These are phyloP conservation scores for Marmota flaviventris DNA, from an alignment of 2,113 vertebrate genomes.

Conservation along the genomic window DNA sequence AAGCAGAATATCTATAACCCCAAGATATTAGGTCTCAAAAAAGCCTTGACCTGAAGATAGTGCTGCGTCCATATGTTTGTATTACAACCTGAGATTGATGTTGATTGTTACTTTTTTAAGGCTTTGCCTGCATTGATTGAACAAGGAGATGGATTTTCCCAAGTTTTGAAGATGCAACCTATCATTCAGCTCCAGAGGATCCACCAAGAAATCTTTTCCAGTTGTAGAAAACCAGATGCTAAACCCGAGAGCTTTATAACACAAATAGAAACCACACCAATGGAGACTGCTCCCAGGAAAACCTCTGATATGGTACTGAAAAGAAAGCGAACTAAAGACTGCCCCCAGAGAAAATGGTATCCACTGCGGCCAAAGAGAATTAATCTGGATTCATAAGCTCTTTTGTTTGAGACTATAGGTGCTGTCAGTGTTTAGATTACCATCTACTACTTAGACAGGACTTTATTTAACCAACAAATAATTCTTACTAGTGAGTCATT, in stretches of 20 bases:
- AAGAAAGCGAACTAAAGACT: slow-evolving; percentile 73
- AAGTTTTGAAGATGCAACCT: slow-evolving; percentile 89
- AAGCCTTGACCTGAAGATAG: neutral
- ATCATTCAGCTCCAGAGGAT: slow-evolving; percentile 87
- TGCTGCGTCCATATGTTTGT: neutral
- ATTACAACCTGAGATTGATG: slow-evolving; percentile 38
- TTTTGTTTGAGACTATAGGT: neutral
- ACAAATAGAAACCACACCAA: slow-evolving; percentile 84
- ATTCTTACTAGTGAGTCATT: slow-evolving; percentile 41
- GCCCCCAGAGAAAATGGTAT: slow-evolving; percentile 81
- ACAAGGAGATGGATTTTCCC: slow-evolving; percentile 92
- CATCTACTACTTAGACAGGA: neutral
- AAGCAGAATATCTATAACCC: neutral
- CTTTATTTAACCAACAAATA: slow-evolving; percentile 7
- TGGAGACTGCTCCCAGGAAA: slow-evolving; percentile 66
- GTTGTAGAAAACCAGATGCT: slow-evolving; percentile 63
- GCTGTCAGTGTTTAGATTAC: neutral
- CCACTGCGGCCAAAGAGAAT: slow-evolving; percentile 84
- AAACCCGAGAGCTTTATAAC: slow-evolving; percentile 42
- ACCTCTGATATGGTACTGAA: slow-evolving; percentile 76
- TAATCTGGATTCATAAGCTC: slow-evolving; percentile 65
- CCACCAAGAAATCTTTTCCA: slow-evolving; percentile 87
- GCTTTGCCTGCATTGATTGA: slow-evolving; percentile 90
- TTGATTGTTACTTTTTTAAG: slow-evolving; percentile 83
- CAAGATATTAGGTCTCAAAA: neutral